Evolutionary conservation across 2,888 invertebrate species (phyloP).

Genomic region (Pandemis corylana): DNA sequence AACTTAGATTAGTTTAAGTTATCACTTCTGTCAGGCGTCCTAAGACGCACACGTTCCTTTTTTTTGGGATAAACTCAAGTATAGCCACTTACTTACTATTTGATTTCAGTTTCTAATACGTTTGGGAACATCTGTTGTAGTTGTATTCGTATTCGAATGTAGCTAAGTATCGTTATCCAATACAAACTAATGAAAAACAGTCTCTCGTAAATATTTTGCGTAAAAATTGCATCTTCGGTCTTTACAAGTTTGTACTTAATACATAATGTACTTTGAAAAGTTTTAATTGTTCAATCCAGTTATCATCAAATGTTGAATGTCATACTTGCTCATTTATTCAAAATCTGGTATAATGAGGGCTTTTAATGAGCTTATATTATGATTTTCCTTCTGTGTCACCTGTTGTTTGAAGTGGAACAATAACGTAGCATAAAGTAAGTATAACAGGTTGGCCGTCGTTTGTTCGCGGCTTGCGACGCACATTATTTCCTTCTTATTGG

Average conservation of each 20-base stretch:
- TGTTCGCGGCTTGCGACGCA: slow-evolving; percentile 58
- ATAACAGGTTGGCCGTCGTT: slow-evolving; percentile 49
- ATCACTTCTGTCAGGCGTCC: no score
- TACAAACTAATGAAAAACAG: no score
- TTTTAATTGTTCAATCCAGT: background rate
- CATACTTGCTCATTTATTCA: slow-evolving; percentile 15
- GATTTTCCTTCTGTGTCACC: slow-evolving; percentile 40
- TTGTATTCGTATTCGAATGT: no score
- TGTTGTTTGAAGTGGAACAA: slow-evolving; percentile 51
- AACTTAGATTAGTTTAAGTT: no score
- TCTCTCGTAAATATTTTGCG: background rate
- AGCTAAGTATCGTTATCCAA: no score
- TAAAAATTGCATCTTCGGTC: background rate
- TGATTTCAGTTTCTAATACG: background rate
- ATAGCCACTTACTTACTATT: background rate
- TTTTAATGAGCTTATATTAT: slow-evolving; percentile 35
- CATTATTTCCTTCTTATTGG: slow-evolving; percentile 78
- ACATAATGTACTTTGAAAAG: background rate
- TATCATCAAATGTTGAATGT: background rate
- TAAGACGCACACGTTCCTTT: no score
- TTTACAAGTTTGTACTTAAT: background rate
- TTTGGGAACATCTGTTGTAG: no score
- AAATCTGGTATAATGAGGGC: slow-evolving; percentile 34
- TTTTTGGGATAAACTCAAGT: background rate
- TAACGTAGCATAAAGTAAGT: slow-evolving; percentile 52